phyloP scores from a whole-genome alignment of 1,140 invertebrate species.

The Drosophila ohnishii region DNA sequence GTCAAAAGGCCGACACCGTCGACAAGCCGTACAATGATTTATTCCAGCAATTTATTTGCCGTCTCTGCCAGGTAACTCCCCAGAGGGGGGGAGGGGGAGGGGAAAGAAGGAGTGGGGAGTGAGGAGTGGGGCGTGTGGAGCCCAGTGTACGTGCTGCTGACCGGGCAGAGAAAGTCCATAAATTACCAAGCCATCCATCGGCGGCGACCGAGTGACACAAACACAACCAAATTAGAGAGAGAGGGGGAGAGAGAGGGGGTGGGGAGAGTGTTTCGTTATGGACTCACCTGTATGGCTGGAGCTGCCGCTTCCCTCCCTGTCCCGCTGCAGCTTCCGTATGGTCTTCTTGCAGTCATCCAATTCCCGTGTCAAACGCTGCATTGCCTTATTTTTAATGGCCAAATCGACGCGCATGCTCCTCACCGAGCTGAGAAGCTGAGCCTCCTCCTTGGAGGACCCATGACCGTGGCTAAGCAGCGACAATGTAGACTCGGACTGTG shows the following conservation, averaged over 20 bases:
- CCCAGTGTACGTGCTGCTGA: slow-evolving; percentile 82
- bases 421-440: slow-evolving; percentile 90
- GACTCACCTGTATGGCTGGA: slow-evolving; percentile 31
- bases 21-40: slow-evolving; percentile 73
- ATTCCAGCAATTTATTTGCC: slow-evolving; percentile 79
- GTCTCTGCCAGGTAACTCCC: slow-evolving; percentile 32
- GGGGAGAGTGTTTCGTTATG: neutral
- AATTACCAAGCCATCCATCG: slow-evolving; percentile 58
- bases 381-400: slow-evolving; percentile 88
- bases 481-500: slow-evolving; percentile 79
- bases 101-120: neutral
- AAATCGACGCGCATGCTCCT: slow-evolving; percentile 89
- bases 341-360: slow-evolving; percentile 89
- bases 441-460: slow-evolving; percentile 86
- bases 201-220: slow-evolving; percentile 62
- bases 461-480: slow-evolving; percentile 58
- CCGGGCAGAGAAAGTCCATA: slow-evolving; percentile 79
- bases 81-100: slow-evolving; percentile 1
- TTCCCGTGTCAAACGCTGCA: slow-evolving; percentile 88
- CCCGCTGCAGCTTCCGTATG: slow-evolving; percentile 89
- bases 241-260: neutral
- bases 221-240: slow-evolving; percentile 55
- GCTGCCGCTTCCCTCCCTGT: slow-evolving; percentile 85
- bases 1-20: slow-evolving; percentile 66
- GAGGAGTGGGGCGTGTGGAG: neutral